Base-by-base conservation (phyloP, 2,113 vertebrate species). In the Colossoma macropomum region DNA sequence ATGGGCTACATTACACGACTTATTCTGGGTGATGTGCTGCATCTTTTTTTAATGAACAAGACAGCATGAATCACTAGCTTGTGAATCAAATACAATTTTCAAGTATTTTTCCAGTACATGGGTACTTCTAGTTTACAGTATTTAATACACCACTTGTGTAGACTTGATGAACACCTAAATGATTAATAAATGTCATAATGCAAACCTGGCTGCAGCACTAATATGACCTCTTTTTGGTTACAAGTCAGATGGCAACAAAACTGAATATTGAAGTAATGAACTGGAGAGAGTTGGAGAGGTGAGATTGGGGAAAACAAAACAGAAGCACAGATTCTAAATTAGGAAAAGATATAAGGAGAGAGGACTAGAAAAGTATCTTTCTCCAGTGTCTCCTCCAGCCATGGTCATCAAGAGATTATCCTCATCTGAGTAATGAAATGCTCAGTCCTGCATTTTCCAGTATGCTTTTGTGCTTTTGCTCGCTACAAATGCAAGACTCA, bases 351-450 rank as follows among this genome's bases (percentile, higher is more conserved):
- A 62, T 81, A 60, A 84, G 48, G 85, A 45, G 82, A 13, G 17
- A 23, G 74, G 70, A 73, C 76, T 52, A 50, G 50, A n/a, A 77
- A 76, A 70, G 79, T 0, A 0, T 16, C 12, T 85, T 77, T 87
- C 85, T 70, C 84, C 84, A 88, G 59, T 62, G 76, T 90, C 86
- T 88, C 86, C 86, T 85, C 86, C 80, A 76, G 41, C 81, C 52
- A 52, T 38, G 79, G 78, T 75, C 89, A 90, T 94, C 92, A 92
- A 88, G 28, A 62, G 76, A 89, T 81, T 79, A 75, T 86, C 80
- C 69, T 92, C 89, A 93, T 93, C 89, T 66, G 3, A 80, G 82
- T 93, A 93, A 94, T 90, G 91, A 91, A 79, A 76, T 45, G 54
- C 79, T 81, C 25, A 66, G 59, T 84, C 68, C 60, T 62, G 60